These are phyloP conservation scores for Archilochus colubris DNA, from an alignment of 2,113 vertebrate genomes.

Conservation along the genomic window DNA sequence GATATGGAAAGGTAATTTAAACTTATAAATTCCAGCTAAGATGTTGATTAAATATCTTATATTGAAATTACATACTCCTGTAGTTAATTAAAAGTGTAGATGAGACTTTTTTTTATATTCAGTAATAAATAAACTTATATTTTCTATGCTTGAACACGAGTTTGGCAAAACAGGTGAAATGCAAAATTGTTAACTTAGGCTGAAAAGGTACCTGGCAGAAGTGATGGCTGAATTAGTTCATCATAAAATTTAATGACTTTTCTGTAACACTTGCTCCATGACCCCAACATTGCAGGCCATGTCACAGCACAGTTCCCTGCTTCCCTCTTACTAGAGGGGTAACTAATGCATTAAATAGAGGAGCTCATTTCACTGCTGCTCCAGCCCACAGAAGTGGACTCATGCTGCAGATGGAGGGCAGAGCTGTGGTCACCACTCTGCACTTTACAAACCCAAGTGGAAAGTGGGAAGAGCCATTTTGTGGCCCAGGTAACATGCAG, in stretches of 20 bases:
- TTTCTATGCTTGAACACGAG: not conserved
- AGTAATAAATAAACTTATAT: not conserved
- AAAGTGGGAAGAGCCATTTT: not conserved
- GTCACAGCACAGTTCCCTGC: not conserved
- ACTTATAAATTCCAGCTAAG: not conserved
- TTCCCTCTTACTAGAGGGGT: not conserved
- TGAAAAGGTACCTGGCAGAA: not conserved
- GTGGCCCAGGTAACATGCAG: not conserved
- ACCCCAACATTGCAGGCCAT: rapidly evolving
- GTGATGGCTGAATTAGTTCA: not conserved
- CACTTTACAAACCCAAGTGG: not conserved
- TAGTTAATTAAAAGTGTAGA: not conserved
- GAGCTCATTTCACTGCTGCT: rapidly evolving
- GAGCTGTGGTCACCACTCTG: not conserved
- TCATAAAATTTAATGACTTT: not conserved
- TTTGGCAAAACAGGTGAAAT: not conserved
- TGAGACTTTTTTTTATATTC: not conserved
- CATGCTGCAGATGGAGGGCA: not conserved
- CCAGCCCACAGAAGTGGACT: not conserved
- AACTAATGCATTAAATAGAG: not conserved
- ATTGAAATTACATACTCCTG: not conserved
- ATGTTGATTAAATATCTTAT: not conserved
- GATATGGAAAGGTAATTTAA: not conserved
- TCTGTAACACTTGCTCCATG: not conserved
- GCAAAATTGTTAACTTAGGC: not conserved